Evolutionary conservation across 2,888 invertebrate genomes (phyloP), one percentile per base, ranked within the genome.

Genomic region (Cryptosula pallasiana): DNA sequence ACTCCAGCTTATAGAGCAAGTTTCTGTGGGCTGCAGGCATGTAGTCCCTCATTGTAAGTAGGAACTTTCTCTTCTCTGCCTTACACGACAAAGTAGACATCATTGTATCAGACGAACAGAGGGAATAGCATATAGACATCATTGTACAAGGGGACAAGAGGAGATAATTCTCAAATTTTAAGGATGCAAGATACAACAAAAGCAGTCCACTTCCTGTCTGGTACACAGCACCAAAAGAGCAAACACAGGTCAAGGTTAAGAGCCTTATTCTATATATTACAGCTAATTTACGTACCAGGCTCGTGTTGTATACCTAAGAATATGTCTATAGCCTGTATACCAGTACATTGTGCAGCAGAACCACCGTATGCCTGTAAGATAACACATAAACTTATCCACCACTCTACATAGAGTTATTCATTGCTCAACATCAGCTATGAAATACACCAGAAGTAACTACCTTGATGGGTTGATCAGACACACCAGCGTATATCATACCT

Each of bases 391-490:
- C n/a, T n/a, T n/a, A n/a, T n/a, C n/a, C n/a, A n/a, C n/a, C n/a
- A n/a, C n/a, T n/a, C n/a, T n/a, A n/a, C n/a, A n/a, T n/a, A n/a
- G n/a, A n/a, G n/a, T n/a, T n/a, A n/a, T n/a, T n/a, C n/a, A n/a
- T n/a, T n/a, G n/a, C n/a, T n/a, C n/a, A n/a, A n/a, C n/a, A n/a
- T n/a, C n/a, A n/a, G n/a, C n/a, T n/a, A n/a, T n/a, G n/a, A n/a
- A n/a, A n/a, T n/a, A n/a, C n/a, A n/a, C n/a, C n/a, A n/a, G n/a
- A 45, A 45, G 45, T 5, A 45, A 45, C 5, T 13, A 63, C 63
- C 63, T 63, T 63, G 32, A 63, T 63, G 5, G 63, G 63, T 32
- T 63, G 32, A 13, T 63, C 63, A n/a, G 63, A 63, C 5, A 63
- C 63, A 3, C 63, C 63, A 9, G 20, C 63, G n/a, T 63, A 63